Evolutionary conservation across 2,888 invertebrate genomes (phyloP).

Genomic region (Eustalomyia histrio): DNA sequence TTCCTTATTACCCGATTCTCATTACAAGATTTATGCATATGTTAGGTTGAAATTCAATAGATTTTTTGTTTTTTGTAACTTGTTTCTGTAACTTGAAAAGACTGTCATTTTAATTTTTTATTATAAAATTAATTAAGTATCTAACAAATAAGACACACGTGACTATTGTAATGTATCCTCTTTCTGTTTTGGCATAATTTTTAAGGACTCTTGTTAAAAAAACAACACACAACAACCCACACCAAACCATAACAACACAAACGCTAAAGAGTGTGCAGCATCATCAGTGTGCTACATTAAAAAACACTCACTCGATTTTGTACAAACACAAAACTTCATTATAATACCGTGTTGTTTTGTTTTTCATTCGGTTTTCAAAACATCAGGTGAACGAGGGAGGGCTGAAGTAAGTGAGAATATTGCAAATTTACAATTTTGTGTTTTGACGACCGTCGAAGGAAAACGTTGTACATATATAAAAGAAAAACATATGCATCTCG

Average conservation of each 20-base stretch:
- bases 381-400: constrained; percentile 44
- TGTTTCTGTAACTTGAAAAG: constrained; percentile 71
- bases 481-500: constrained; percentile 76
- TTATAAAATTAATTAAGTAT: constrained; percentile 79
- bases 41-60: constrained; percentile 28
- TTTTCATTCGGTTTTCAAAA: constrained; percentile 9
- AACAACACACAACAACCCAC: constrained; percentile 19
- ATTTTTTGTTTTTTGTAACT: constrained; percentile 6
- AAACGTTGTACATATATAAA: constrained; percentile 39
- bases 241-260: constrained; percentile 39
- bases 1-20: too few species aligned
- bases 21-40: too few species aligned
- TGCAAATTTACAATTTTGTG: constrained; percentile 35
- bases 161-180: constrained; percentile 79
- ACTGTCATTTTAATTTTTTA: constrained; percentile 69
- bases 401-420: neutral
- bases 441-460: neutral
- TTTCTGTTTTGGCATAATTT: constrained; percentile 66
- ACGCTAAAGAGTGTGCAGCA: constrained; percentile 33
- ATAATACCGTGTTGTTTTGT: neutral
- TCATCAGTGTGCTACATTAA: constrained; percentile 3
- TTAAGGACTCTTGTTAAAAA: constrained; percentile 62
- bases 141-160: constrained; percentile 77
- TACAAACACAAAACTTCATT: constrained; percentile 13
- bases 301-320: constrained; percentile 25